Base-by-base conservation (phyloP, 2,113 vertebrate genomes). In the Oplegnathus fasciatus region DNA sequence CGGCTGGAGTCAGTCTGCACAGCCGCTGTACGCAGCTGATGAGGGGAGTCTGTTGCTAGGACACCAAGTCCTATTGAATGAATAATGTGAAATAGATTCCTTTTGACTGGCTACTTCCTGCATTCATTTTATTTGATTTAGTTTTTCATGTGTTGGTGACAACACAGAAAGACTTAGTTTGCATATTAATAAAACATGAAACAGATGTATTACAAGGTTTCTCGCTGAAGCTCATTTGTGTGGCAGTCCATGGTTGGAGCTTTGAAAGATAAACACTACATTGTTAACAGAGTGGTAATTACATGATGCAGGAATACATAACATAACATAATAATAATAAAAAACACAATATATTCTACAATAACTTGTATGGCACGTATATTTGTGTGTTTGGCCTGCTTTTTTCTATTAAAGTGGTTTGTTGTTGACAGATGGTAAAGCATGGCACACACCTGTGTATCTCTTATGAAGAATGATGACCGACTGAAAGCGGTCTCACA, bases 31-130 rank as follows among this genome's bases (percentile, higher is more conserved):
- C 24, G n/a, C 84, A 77, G 79, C 81, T 78, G 84, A 80, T 28
- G 70, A 86, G 73, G 68, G 22, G n/a, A 89, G 62, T 72, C 82
- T 86, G 90, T 92, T 93, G 90, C 92, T 92, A 93, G 83, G 92
- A 91, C 89, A 93, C 88, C 50, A 48, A 88, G 48, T 85, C 75
- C 68, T 69, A 77, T 58, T 80, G 71, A 89, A 90, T 75, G 78
- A 80, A 71, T 73, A 73, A 86, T 70, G 73, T 58, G 65, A 91
- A 86, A 82, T 67, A 86, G 61, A 91, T 82, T 85, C 30, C 65
- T 67, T 84, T 72, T 65, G 84, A 87, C 66, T 22, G 48, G 65
- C 30, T 75, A 60, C 80, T 78, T 88, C 82, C 76, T 67, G 57
- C 61, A 61, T 90, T 81, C 57, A 48, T 71, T 87, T 72, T 46